Base-by-base conservation (phyloP, 2,113 vertebrate species). In the Gadus chalcogrammus region DNA sequence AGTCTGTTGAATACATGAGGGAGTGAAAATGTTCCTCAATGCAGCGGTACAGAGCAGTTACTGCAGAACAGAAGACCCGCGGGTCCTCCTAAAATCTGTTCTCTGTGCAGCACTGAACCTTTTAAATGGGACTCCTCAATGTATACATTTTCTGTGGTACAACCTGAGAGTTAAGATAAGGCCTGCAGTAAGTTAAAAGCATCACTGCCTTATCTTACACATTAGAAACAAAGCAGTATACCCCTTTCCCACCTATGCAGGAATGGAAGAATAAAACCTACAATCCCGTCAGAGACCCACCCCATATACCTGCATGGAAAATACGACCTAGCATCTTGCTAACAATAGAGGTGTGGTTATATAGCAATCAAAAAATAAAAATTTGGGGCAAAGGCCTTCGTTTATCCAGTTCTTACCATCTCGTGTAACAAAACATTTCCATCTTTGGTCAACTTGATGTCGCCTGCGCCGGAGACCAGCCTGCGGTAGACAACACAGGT, bases 391-490 rank as follows among this genome's bases (percentile, higher is more conserved):
- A 42, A 42, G 5, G 38, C 11, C 38, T 42, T 3, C 38, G 38
- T 42, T 42, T 3, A 58, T 17, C 55, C 15, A n/a, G n/a, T 70
- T 18, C 93, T 95, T 90, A 98, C 97, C 97, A 99, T 98, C 77
- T 99, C 97, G 52, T 98, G 97, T 78, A 99, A 89, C 82, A 99
- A 88, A 69, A 99, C 96, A 69, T 99, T 99, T 31, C 97, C 97
- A 82, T 99, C 97, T 92, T 99, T 99, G 81, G 97, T 99, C 65
- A 99, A 91, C 65, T 99, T 99, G 72, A 99, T 99, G 82, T 99
- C 97, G 65, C 97, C 97, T 4, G 97, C 88, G 0, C 97, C 97
- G 64, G 97, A 99, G 27, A 99, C 97, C 56, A 99, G 91, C 97
- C 97, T 97, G 84, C 17, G 0, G 59, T 68, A 76, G 17, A 67